Conservation (phyloP, 1,140 invertebrate species). For the Papilio polyxenes region DNA sequence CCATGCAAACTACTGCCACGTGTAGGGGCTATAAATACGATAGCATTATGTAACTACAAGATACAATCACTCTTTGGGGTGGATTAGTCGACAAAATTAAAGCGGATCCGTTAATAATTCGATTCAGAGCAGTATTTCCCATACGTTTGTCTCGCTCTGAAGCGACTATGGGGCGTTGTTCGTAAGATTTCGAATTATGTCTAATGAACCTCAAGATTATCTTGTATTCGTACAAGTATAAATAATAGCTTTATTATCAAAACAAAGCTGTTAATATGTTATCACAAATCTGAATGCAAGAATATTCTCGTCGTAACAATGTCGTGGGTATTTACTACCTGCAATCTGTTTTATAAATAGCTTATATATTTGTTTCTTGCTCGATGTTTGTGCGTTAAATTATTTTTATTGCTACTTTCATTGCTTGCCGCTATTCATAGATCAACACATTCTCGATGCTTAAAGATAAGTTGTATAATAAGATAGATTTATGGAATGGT, state of each 20-base stretch:
- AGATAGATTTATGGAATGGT: no score
- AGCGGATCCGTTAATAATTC: no score
- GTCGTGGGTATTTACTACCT: not conserved
- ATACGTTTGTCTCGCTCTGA: no score
- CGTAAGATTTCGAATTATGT: no score
- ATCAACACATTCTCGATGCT: no score
- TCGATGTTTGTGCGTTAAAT: not conserved
- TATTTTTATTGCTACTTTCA: constrained; percentile 1
- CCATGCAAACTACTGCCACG: not conserved
- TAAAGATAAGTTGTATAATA: no score
- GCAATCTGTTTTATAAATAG: not conserved
- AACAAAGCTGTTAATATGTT: not conserved
- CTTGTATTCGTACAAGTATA: not conserved
- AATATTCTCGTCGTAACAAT: not conserved
- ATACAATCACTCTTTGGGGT: no score
- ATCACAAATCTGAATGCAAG: not conserved
- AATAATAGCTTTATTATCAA: not conserved
- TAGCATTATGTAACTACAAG: not conserved
- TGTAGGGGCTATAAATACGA: not conserved
- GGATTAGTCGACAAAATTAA: no score
- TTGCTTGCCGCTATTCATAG: not conserved
- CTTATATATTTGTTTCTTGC: not conserved
- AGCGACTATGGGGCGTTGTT: no score
- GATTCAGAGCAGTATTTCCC: no score
- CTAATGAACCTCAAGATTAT: no score